Evolutionary conservation across 2,888 invertebrate species (phyloP).

Genomic region (Pycnomerus fuliginosus): DNA sequence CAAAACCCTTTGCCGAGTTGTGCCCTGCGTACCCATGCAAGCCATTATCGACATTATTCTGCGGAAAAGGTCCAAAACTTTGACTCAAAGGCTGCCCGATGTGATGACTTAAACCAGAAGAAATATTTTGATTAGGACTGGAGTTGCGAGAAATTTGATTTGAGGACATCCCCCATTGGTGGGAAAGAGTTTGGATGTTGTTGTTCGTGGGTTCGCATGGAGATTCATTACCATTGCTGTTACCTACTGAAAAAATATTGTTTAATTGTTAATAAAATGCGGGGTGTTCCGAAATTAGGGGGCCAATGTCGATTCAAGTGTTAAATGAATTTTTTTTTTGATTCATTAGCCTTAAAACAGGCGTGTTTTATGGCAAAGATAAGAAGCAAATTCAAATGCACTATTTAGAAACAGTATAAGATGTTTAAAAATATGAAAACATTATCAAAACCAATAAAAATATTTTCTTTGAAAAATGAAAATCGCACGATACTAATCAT

Average conservation of each 20-base stretch:
- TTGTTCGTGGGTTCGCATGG: slow-evolving; percentile 48
- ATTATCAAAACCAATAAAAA: no score
- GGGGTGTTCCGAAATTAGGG: slow-evolving; percentile 1
- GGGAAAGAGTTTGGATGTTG: slow-evolving; percentile 49
- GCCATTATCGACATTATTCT: slow-evolving; percentile 34
- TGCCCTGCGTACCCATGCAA: slow-evolving; percentile 35
- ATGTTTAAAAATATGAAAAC: no score
- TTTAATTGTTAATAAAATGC: background rate
- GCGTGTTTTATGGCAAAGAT: no score
- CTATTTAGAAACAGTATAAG: no score
- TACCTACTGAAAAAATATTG: slow-evolving; percentile 34
- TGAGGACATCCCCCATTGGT: slow-evolving; percentile 39
- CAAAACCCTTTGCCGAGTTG: slow-evolving; percentile 39
- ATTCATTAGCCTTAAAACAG: no score
- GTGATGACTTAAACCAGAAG: slow-evolving; percentile 24
- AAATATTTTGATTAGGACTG: slow-evolving; percentile 31
- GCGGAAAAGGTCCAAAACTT: slow-evolving; percentile 34
- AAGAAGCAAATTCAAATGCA: no score
- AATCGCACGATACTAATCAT: no score
- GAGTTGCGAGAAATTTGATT: slow-evolving; percentile 37
- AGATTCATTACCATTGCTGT: slow-evolving; percentile 45
- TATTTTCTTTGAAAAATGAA: no score
- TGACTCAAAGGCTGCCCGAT: slow-evolving; percentile 30
- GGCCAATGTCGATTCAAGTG: no score
- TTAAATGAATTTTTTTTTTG: no score